A percentile compares a stretch with the other conserved stretches of the same genome.
These are phyloP conservation scores for Antheraea assamensis DNA, from an alignment of 2,888 invertebrate genomes.

Conservation along the genomic window DNA sequence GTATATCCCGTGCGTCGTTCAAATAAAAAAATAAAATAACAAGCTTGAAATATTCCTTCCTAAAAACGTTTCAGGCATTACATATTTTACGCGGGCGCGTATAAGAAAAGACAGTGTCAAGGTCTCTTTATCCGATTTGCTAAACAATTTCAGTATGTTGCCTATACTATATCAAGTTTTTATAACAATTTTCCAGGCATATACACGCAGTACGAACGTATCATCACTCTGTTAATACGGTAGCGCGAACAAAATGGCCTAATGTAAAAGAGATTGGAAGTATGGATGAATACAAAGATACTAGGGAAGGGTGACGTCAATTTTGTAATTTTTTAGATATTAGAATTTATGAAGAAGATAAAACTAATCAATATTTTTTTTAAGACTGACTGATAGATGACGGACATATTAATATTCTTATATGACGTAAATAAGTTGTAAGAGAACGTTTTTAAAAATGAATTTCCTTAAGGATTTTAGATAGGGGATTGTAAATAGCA, in stretches of 20 bases:
- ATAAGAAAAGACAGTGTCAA: neutral
- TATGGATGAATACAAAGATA: neutral
- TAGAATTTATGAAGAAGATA: neutral
- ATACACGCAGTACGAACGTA: neutral
- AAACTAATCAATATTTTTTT: neutral
- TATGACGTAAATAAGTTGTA: too few relatives aligned
- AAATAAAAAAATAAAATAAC: neutral
- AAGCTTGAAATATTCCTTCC: neutral
- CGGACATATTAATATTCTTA: too few relatives aligned
- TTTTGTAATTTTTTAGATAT: neutral
- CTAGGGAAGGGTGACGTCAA: neutral
- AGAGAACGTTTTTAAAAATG: too few relatives aligned
- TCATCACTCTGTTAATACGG: neutral
- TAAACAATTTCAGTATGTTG: neutral
- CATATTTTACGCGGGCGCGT: neutral
- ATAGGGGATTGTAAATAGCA: too few relatives aligned
- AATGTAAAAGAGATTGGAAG: constrained; percentile 7
- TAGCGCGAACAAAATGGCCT: neutral
- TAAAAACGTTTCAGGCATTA: neutral
- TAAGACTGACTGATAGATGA: too few relatives aligned
- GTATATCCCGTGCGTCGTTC: neutral
- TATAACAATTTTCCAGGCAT: neutral
- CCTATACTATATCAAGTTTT: too few relatives aligned
- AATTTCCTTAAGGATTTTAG: too few relatives aligned
- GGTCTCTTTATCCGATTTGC: neutral